A percentile compares a stretch with the other conserved stretches of the same genome.
Conservation (phyloP, 2,797 vertebrate genomes). For the Lindbergichthys nudifrons region DNA sequence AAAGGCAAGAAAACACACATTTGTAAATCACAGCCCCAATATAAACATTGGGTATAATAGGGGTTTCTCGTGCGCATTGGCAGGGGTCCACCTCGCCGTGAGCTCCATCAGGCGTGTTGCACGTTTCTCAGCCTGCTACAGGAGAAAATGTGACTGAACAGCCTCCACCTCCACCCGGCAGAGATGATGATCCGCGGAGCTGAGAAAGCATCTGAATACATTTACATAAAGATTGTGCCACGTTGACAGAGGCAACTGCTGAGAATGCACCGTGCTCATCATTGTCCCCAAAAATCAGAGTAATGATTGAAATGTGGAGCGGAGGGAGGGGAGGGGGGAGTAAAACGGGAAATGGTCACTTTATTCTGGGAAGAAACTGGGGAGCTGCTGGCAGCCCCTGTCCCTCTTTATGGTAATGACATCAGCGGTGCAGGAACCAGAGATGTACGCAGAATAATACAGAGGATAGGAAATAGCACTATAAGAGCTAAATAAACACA, state of each 20-base stretch:
- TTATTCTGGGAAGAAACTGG: slow-evolving; percentile 46
- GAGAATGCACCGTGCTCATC: slow-evolving; percentile 54
- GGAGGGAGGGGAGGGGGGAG: background rate
- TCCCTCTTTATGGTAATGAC: slow-evolving; percentile 39
- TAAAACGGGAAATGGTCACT: slow-evolving; percentile 31
- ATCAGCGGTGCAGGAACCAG: slow-evolving; percentile 34
- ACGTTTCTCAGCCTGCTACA: slow-evolving; percentile 39
- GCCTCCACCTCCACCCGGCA: slow-evolving; percentile 60
- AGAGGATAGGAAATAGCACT: slow-evolving; percentile 10
- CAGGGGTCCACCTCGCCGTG: slow-evolving; percentile 52
- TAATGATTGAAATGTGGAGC: slow-evolving; percentile 55
- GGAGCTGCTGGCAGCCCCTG: slow-evolving; percentile 30
- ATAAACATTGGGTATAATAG: slow-evolving; percentile 67
- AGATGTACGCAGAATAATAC: slow-evolving; percentile 18
- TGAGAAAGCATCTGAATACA: slow-evolving; percentile 84
- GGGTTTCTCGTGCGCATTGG: slow-evolving; percentile 61
- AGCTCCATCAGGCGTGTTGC: slow-evolving; percentile 25
- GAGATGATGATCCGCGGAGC: slow-evolving; percentile 74
- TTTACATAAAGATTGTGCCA: slow-evolving; percentile 85
- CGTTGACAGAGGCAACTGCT: slow-evolving; percentile 64
- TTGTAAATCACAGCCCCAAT: slow-evolving; percentile 70
- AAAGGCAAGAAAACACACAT: slow-evolving; percentile 66
- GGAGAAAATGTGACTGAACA: slow-evolving; percentile 52
- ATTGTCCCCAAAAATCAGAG: slow-evolving; percentile 67
- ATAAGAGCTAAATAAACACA: slow-evolving; percentile 37